Evolutionary conservation across 2,888 invertebrate genomes (phyloP).

Genomic region (Eupithecia insigniata): DNA sequence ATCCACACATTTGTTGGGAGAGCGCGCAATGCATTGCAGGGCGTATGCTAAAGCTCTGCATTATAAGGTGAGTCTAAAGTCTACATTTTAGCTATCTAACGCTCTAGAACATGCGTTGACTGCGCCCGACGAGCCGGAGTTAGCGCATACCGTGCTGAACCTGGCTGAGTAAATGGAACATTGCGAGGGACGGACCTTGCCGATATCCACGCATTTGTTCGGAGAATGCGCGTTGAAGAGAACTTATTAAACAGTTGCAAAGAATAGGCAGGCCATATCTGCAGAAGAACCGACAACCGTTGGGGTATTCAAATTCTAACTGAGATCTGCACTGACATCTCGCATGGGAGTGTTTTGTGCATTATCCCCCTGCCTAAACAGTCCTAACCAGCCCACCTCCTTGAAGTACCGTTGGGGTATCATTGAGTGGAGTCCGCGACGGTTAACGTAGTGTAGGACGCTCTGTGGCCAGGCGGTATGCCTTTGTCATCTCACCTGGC

Average conservation of each 20-base stretch:
- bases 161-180: slow-evolving; percentile 99
- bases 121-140: slow-evolving; percentile 97
- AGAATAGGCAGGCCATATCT: neutral
- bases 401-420: too few species aligned
- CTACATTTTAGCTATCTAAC: slow-evolving; percentile 84
- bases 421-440: neutral
- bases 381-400: too few species aligned
- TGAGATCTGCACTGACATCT: too few species aligned
- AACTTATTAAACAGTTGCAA: neutral
- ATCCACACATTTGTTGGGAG: slow-evolving; percentile 93
- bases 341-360: too few species aligned
- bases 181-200: slow-evolving; percentile 97
- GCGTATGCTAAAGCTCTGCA: slow-evolving; percentile 87
- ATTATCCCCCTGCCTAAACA: too few species aligned
- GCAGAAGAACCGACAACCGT: neutral
- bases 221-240: slow-evolving; percentile 98
- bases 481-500: neutral
- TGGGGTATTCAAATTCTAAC: too few species aligned
- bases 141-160: slow-evolving; percentile 98
- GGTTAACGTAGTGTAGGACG: too few species aligned
- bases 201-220: slow-evolving; percentile 93
- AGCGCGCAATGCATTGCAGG: slow-evolving; percentile 97
- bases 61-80: slow-evolving; percentile 76
- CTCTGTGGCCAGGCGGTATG: neutral
- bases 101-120: slow-evolving; percentile 95